Evolutionary conservation across 2,888 invertebrate species (phyloP).

Genomic region (Cinara cedri): DNA sequence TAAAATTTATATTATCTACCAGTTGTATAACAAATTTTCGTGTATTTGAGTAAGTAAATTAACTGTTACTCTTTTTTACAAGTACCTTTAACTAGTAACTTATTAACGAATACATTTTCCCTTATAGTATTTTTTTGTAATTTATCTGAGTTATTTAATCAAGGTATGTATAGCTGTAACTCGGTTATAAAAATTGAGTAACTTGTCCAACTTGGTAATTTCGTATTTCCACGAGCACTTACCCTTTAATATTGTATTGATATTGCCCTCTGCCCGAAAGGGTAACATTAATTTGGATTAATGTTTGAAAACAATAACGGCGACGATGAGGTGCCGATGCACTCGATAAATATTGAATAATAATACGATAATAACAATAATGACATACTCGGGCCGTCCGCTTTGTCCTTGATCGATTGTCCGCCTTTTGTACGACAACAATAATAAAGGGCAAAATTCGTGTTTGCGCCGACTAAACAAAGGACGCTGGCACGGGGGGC

Average conservation of each 20-base stretch:
- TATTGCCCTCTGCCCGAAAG: neutral
- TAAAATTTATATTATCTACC: too few species aligned
- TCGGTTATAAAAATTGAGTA: too few species aligned
- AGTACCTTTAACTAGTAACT: too few species aligned
- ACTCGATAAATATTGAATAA: constrained; percentile 55
- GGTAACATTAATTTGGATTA: constrained; percentile 54
- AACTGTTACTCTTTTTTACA: too few species aligned
- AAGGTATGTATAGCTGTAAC: too few species aligned
- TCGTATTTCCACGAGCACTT: neutral
- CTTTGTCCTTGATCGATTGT: constrained; percentile 51
- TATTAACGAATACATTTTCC: too few species aligned
- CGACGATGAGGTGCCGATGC: constrained; percentile 39
- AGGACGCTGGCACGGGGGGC: constrained; percentile 22
- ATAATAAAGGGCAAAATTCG: constrained; percentile 48
- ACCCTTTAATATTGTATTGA: constrained; percentile 23
- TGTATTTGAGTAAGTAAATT: too few species aligned
- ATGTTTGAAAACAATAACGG: constrained; percentile 44
- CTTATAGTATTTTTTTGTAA: too few species aligned
- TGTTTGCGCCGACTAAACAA: constrained; percentile 51
- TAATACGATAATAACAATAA: constrained; percentile 54
- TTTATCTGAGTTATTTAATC: too few species aligned
- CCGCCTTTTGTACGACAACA: constrained; percentile 48
- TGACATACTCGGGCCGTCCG: constrained; percentile 36
- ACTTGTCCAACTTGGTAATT: too few species aligned
- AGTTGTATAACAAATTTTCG: too few species aligned